Base-by-base conservation (phyloP, 2,113 vertebrate genomes). In the Stictonetta naevosa region DNA sequence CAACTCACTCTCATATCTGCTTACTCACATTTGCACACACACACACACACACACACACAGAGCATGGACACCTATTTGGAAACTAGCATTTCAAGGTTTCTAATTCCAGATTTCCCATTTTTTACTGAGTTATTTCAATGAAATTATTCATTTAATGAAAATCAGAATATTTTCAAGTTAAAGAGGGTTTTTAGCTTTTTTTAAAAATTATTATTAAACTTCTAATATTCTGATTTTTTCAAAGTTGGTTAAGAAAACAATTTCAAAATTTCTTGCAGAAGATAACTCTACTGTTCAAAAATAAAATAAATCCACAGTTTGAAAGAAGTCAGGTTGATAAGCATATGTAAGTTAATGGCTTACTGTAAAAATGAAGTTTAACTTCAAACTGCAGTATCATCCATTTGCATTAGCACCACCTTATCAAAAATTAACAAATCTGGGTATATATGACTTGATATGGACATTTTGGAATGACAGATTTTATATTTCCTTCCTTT, bases 351-450 rank as follows among this genome's bases (percentile, higher is more conserved):
- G 66, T 92, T 92, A 92, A 92, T 50, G 62, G 81, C 34, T 91
- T 87, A 94, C 21, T 79, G 48, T 58, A 95, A 95, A 93, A 93
- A 25, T 48, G 38, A 97, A 94, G 56, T 93, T 95, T 93, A 76
- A 74, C 80, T 93, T 94, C 78, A 96, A 97, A 89, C 22, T 95
- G 83, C 94, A 92, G 78, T 92, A 94, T 93, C 78, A 95, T 91
- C 63, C 85, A 67, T 92, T 83, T 92, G 80, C 85, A 87, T 94
- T 96, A 86, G 16, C 31, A 75, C 79, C 69, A 76, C 67, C 87
- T 95, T 78, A 77, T 87, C 93, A 96, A 88, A 96, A 92, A 89
- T 59, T 59, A 73, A 67, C 77, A 93, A 92, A 89, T 88, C 76
- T 88, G 11, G 50, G 44, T 53, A 72, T 40, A 56, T 74, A 73